Evolutionary conservation across 1,140 invertebrate genomes (phyloP).

Genomic region (Ephestia elutella): DNA sequence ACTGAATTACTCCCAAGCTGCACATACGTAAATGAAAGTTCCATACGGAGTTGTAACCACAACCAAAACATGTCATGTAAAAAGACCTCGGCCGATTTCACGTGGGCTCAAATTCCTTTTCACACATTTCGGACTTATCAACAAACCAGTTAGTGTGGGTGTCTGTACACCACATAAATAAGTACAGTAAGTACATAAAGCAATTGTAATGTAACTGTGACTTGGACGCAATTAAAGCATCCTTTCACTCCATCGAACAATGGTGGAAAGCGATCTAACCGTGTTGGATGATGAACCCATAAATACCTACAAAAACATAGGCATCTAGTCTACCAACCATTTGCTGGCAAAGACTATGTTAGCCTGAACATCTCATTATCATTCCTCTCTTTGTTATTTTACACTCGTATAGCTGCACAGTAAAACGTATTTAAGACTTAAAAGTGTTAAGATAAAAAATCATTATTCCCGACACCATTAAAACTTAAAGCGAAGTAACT

Average conservation of each 20-base stretch:
- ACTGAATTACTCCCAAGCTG: too few relatives aligned
- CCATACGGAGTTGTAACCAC: too few relatives aligned
- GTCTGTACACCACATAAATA: background rate
- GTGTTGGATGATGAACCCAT: background rate
- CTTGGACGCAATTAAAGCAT: slow-evolving; percentile 1
- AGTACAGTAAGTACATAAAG: background rate
- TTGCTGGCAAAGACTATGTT: too few relatives aligned
- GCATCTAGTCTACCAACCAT: too few relatives aligned
- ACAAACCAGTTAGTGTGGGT: background rate
- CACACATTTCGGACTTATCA: background rate
- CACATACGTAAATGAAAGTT: too few relatives aligned
- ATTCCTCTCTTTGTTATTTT: too few relatives aligned
- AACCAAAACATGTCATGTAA: background rate
- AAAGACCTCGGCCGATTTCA: background rate
- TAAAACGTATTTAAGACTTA: too few relatives aligned
- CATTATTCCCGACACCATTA: too few relatives aligned
- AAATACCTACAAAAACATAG: background rate
- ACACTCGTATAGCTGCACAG: too few relatives aligned
- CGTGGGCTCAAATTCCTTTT: background rate
- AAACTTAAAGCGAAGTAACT: too few relatives aligned
- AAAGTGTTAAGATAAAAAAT: too few relatives aligned
- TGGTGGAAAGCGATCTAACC: background rate
- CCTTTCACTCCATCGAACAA: background rate
- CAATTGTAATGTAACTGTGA: background rate
- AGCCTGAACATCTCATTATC: too few relatives aligned